Evolutionary conservation across 2,113 vertebrate genomes (phyloP), one percentile per base, ranked within the genome.

Genomic region (Periophthalmodon schlosseri): DNA sequence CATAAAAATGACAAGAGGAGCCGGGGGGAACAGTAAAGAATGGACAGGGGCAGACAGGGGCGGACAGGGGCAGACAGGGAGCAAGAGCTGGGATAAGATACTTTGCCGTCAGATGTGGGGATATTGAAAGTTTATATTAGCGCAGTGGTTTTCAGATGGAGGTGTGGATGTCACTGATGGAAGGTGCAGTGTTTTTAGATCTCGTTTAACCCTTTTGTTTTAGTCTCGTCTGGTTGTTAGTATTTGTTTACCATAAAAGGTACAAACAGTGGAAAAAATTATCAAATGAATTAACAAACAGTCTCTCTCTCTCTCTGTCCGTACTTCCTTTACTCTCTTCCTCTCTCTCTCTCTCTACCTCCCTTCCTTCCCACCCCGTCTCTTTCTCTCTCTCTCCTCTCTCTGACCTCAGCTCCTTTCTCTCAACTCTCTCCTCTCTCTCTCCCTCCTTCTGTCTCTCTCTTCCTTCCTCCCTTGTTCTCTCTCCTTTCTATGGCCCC

Each of bases 1-100:
- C 70, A 44, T 64, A 83, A 78, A 83, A 74, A 50, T 64, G 71
- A 74, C 68, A 64, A 57, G 72, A 69, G 47, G n/a, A 71, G 50
- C 61, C 28, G 68, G 47, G 67, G 79, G 70, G 72, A 68, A 54
- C n/a, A 13, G 65, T 18, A 44, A 33, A 61, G 57, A 70, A 57
- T 47, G 18, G 65, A 60, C 12, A 15, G 52, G 20, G n/a, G 52
- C 72, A 76, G 58, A 49, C 60, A 44, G 33, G 20, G 5, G 36
- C 66, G 34, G 10, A 44, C 39, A 9, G 8, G 8, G 39, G 39
- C 28, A 28, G 28, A 28, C 28, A 28, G 28, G 28, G 28, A 28
- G 28, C 28, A 39, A 36, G 12, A 11, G 58, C 46, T 58, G 21
- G 24, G 24, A 24, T 33, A 28, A 15, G 58, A 61, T 23, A 20